Base-by-base conservation (phyloP, 2,797 vertebrate genomes). In the Thalassophryne amazonica region DNA sequence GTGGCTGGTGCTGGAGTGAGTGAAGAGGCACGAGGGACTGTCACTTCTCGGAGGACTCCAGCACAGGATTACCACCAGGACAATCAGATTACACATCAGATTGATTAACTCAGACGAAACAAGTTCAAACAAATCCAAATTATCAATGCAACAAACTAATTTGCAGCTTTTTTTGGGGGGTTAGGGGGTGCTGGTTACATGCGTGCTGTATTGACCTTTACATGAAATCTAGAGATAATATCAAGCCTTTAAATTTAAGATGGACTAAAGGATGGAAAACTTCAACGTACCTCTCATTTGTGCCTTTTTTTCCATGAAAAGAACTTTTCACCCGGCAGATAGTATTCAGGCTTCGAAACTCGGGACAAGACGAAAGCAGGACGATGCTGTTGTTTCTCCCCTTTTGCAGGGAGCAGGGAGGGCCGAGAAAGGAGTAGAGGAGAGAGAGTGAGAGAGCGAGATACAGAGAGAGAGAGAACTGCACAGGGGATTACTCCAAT, bases 271-370 rank as follows among this genome's bases (percentile, higher is more conserved):
- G 14, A 39, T 18, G 10, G 5, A 14, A 59, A 41, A 28, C 20
- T 31, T 7, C 7, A 29, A 60, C 81, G 0, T 80, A 89, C 86
- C 86, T 79, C 70, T 3, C 17, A 19, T 38, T 37, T 48, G 20
- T 63, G 42, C 57, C 37, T 60, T 67, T 62, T 43, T 86, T 84
- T 83, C 87, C 86, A 89, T 88, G 49, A 78, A 88, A 87, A 60
- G 40, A 76, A 76, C 62, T 85, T 82, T 80, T 46, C 49, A 43
- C 30, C 39, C 3, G 8, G 12, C 40, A 52, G 40, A 67, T 45
- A 41, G 38, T 46, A 54, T 31, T 57, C 38, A 69, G 25, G 25
- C 11, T 25, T 15, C 13, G n/a, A 20, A 33, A 8, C n/a, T 6
- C 40, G 54, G 80, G 79, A 72, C 72, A 52, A 46, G 60, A 33